Base-by-base conservation (phyloP, 2,888 invertebrate genomes). In the Yponomeuta malinellus region DNA sequence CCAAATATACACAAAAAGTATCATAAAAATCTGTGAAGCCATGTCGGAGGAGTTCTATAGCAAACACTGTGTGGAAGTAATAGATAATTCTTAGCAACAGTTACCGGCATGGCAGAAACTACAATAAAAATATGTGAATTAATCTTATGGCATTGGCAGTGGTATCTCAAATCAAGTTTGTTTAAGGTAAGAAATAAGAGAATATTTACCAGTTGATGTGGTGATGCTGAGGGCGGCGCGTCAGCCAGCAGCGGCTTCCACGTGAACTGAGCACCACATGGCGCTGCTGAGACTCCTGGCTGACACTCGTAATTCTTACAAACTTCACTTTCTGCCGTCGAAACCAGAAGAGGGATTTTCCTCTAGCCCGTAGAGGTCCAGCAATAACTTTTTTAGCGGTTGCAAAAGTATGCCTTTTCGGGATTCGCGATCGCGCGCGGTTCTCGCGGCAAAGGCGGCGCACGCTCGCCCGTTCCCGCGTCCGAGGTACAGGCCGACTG, bases 131-230 rank as follows among this genome's bases (percentile, higher is more conserved):
- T 43, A 8, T 43, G 8, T 8, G 9, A 43, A 43, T 8, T 0
- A 8, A 43, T 43, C 43, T 43, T 43, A 64, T 29, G n/a, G 29
- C 64, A 64, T 10, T 64, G 64, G 29, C 64, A 64, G 64, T 64
- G 29, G 64, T 29, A 29, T 31, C n/a, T 29, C 64, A 64, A 6
- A 6, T 31, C 23, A 29, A 52, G 52, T 64, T 64, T 8, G 29
- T 23, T 31, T 64, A 33, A 67, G 37, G 15, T n/a, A 67, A 66
- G 43, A 67, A 64, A 23, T 2, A 64, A 12, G 5, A 29, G 64
- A 29, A 8, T 74, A 86, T 88, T 89, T 81, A 90, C 90, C 88
- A 83, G 79, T 76, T 76, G 81, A 81, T 83, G 85, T 83, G 82
- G 79, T 79, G 78, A 75, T 73, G 74, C 74, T 77, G 78, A 76